A percentile compares a stretch with the other conserved stretches of the same genome.
These are phyloP conservation scores for Ibycter americanus DNA, from an alignment of 2,797 vertebrate species.

Conservation along the genomic window DNA sequence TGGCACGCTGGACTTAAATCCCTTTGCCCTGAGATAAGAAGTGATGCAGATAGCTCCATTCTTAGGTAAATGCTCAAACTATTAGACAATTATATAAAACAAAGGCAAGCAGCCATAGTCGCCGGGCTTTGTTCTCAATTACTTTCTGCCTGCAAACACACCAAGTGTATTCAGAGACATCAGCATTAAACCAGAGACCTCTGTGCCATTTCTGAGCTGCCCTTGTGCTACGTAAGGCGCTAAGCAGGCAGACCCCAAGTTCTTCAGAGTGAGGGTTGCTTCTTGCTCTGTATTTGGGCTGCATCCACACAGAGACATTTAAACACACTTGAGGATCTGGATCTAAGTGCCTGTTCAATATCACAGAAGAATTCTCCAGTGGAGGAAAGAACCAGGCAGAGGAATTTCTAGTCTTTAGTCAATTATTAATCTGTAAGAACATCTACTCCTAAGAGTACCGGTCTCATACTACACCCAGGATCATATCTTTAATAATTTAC, in stretches of 20 bases:
- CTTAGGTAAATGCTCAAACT: not conserved
- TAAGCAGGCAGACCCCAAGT: not conserved
- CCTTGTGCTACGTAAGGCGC: not conserved
- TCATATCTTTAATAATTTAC: slow-evolving; percentile 4
- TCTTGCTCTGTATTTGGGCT: not conserved
- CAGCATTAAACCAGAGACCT: not conserved
- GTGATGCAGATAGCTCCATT: not conserved
- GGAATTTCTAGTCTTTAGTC: not conserved
- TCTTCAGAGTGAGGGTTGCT: not conserved
- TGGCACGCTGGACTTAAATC: not conserved
- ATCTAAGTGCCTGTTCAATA: not conserved
- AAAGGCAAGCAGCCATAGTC: not conserved
- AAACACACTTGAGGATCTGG: not conserved
- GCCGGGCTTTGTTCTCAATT: not conserved
- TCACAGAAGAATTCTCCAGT: not conserved
- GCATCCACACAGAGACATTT: not conserved
- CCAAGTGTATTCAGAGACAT: not conserved
- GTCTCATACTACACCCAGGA: not conserved
- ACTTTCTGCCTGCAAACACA: not conserved
- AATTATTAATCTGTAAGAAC: slow-evolving; percentile 20
- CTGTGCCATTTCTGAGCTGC: not conserved
- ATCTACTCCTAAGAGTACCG: not conserved
- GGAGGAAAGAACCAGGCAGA: not conserved
- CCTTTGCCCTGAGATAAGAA: not conserved
- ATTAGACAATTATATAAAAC: not conserved